Evolutionary conservation across 2,797 vertebrate species (phyloP), one percentile per base, ranked within the genome.

Genomic region (Sarcophilus harrisii): DNA sequence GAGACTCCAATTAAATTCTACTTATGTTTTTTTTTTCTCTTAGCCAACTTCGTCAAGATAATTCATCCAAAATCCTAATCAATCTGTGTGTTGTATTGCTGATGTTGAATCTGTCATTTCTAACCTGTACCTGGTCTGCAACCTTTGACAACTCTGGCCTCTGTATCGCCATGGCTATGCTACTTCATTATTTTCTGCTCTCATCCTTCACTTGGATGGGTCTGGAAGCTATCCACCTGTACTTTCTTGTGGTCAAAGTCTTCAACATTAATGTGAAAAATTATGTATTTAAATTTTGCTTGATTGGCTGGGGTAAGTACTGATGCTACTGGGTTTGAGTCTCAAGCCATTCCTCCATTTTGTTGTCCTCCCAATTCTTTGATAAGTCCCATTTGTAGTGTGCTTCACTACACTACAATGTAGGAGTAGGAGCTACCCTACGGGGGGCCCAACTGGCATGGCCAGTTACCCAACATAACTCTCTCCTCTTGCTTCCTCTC

Each of bases 141-240:
- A 99, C 99, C 0, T 99, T 99, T 96, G 97, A 98, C 95, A 98
- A 93, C 96, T 96, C 96, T 0, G 97, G 97, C 14, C 98, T 99
- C 58, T 99, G 99, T 95, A 98, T 99, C 32, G 52, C 98, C 0
- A 97, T 98, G 4, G 99, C 99, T 0, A 98, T 97, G 4, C 9
- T 96, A 0, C 98, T 99, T 27, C 99, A 99, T 95, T 99, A 99
- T 97, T 99, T 99, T 97, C 97, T 99, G 92, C 97, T 99, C n/a
- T 99, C 99, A 0, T 99, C 99, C 58, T 99, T 99, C 98, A 99
- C 98, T 0, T 99, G 99, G 99, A 99, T 99, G 99, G 99, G 99
- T 58, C 98, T 99, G 95, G 99, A 99, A 96, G 99, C 99, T 0
- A 95, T 99, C 60, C 99, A 99, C 97, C 99, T 99, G 99, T 99